A percentile compares a stretch with the other conserved stretches of the same genome.
phyloP scores from a whole-genome alignment of 1,140 invertebrate species.

The Mamestra configurata region DNA sequence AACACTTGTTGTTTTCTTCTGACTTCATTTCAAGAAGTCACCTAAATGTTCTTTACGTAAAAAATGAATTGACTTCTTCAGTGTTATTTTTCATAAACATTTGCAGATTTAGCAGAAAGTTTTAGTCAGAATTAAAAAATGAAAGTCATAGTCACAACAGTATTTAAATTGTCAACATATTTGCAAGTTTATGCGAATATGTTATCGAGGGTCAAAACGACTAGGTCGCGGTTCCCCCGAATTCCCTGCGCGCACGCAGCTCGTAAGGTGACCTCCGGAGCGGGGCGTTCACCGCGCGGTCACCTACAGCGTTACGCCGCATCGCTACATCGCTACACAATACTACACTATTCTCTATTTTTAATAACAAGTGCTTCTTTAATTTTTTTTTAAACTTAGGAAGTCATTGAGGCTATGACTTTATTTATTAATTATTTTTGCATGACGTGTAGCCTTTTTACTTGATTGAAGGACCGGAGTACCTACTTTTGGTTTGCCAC shows the following conservation, averaged over 20 bases:
- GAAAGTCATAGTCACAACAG: neutral
- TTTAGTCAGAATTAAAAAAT: neutral
- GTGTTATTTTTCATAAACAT: neutral
- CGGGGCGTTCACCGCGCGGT: conserved; percentile 78
- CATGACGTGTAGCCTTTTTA: conserved; percentile 6
- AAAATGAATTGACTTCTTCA: neutral
- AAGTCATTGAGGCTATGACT: conserved; percentile 22
- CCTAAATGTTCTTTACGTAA: neutral
- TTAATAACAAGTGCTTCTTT: conserved; percentile 46
- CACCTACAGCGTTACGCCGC: conserved; percentile 66
- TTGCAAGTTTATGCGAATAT: conserved; percentile 5
- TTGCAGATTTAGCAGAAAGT: neutral
- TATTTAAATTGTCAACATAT: neutral
- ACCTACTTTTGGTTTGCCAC: neutral
- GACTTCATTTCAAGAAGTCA: neutral
- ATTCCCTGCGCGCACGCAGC: conserved; percentile 63
- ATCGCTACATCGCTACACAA: conserved; percentile 59
- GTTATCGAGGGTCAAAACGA: conserved; percentile 50
- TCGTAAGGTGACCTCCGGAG: conserved; percentile 81
- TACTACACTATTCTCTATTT: conserved; percentile 65
- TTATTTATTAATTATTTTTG: neutral
- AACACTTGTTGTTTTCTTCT: conserved; percentile 30
- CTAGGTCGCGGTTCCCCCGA: conserved; percentile 63
- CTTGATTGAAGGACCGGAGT: neutral
- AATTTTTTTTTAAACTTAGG: conserved; percentile 32